Percentiles rank a stretch among this genome's conserved stretches.
phyloP scores from a whole-genome alignment of 2,113 vertebrate species.

The Phoxinus phoxinus region DNA sequence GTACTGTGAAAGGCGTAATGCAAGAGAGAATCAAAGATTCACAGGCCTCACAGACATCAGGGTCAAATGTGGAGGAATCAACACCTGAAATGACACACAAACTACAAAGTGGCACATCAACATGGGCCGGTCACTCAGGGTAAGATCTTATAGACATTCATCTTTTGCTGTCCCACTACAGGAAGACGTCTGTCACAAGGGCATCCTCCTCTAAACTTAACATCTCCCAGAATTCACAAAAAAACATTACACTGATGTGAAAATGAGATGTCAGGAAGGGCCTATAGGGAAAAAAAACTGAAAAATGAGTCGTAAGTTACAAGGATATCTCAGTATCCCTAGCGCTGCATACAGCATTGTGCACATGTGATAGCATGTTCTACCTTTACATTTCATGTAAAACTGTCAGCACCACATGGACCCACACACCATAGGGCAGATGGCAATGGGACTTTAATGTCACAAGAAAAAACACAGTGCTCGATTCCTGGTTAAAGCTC shows the following conservation, averaged over 20 bases:
- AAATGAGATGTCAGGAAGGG: conserved; percentile 66
- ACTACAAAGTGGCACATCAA: too few species aligned
- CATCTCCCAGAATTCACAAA: too few species aligned
- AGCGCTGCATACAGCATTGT: conserved; percentile 32
- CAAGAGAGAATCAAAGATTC: not conserved
- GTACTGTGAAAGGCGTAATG: not conserved
- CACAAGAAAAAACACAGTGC: not conserved
- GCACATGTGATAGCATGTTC: conserved; percentile 50
- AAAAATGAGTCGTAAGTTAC: conserved; percentile 38
- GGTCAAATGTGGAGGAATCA: not conserved
- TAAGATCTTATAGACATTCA: too few species aligned
- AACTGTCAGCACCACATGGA: conserved; percentile 7
- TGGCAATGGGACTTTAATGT: conserved; percentile 34
- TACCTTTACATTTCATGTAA: conserved; percentile 62
- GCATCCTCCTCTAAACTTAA: too few species aligned
- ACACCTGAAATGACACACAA: not conserved
- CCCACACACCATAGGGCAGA: not conserved
- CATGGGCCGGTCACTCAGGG: too few species aligned
- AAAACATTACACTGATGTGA: conserved; percentile 62
- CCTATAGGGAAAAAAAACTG: conserved; percentile 61
- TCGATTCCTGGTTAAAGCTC: not conserved
- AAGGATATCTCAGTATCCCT: conserved; percentile 59
- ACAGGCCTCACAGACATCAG: not conserved
- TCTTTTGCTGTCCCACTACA: too few species aligned
- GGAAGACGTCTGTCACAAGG: too few species aligned